Evolutionary conservation across 2,797 vertebrate species (phyloP).

Genomic region (Oryzias dopingdopingensis): DNA sequence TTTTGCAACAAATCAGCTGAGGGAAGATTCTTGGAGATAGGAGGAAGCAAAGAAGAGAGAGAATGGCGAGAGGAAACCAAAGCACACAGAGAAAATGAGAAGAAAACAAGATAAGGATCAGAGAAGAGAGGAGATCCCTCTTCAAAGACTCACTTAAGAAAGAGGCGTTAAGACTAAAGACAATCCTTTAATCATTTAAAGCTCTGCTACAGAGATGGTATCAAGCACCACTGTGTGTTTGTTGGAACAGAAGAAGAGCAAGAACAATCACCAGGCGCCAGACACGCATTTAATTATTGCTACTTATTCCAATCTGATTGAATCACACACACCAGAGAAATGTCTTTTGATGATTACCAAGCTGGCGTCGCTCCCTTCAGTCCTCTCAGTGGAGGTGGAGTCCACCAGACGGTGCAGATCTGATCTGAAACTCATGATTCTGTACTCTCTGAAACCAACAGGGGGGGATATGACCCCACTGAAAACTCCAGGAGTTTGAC

Average conservation of each 20-base stretch:
- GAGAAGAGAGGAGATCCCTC: constrained; percentile 33
- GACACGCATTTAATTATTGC: background rate
- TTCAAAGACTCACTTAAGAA: constrained; percentile 34
- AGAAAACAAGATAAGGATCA: constrained; percentile 64
- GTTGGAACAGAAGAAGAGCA: background rate
- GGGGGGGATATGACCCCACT: constrained; percentile 54
- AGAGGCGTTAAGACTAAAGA: constrained; percentile 37
- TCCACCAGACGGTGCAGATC: background rate
- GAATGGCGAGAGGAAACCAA: constrained; percentile 9
- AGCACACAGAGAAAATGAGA: constrained; percentile 1
- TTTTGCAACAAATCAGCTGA: too few species aligned
- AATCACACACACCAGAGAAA: background rate
- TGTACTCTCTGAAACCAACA: constrained; percentile 41
- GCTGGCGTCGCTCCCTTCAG: background rate
- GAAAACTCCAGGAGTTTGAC: constrained; percentile 1
- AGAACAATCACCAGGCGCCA: too few species aligned
- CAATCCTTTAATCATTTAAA: constrained; percentile 59
- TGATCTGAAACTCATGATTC: background rate
- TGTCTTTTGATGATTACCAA: background rate
- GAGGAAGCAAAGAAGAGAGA: constrained; percentile 5
- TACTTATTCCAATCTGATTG: background rate
- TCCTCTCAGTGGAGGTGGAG: too few species aligned
- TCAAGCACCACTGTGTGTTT: constrained; percentile 17
- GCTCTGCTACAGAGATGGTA: constrained; percentile 34
- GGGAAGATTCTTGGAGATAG: background rate